Conservation (phyloP, 2,797 vertebrate genomes). For the Microctenopoma lineatum region DNA sequence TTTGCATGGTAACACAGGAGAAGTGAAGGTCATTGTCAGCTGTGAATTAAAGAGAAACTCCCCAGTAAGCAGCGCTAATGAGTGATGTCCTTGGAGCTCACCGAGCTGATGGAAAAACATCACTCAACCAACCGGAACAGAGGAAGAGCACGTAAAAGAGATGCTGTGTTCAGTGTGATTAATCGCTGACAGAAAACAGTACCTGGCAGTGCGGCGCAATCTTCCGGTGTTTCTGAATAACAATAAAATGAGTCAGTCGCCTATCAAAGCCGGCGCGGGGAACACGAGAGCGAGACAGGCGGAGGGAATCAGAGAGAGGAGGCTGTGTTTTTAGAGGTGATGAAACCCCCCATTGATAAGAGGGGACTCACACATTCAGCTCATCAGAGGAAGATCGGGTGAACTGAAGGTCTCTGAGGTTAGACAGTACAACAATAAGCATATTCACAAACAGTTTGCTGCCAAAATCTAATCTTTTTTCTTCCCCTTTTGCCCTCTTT, state of each 20-base stretch:
- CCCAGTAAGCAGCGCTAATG: constrained; percentile 61
- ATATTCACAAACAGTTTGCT: constrained; percentile 45
- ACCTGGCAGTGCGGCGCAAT: constrained; percentile 24
- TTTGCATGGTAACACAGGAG: constrained; percentile 36
- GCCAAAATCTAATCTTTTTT: constrained; percentile 36
- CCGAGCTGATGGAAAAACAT: constrained; percentile 53
- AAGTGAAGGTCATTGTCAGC: constrained; percentile 67
- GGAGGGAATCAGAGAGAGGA: neutral
- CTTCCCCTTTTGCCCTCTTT: constrained; percentile 3
- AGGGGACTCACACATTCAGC: constrained; percentile 33
- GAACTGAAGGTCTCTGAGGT: constrained; percentile 57
- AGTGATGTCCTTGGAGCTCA: constrained; percentile 64
- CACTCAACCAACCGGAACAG: constrained; percentile 50
- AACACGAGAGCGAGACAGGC: neutral
- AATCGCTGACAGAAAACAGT: constrained; percentile 55
- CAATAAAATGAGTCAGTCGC: constrained; percentile 55
- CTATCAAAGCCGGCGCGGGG: constrained; percentile 45
- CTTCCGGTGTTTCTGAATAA: constrained; percentile 60
- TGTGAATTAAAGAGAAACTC: constrained; percentile 58
- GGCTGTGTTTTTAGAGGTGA: constrained; percentile 36
- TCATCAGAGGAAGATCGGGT: constrained; percentile 53
- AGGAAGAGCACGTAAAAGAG: constrained; percentile 50
- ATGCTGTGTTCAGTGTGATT: constrained; percentile 58
- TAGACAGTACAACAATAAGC: constrained; percentile 41
- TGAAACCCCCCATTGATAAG: constrained; percentile 53